Percentiles rank a stretch among this genome's conserved stretches.
These are phyloP conservation scores for Polyergus mexicanus DNA, from an alignment of 1,140 invertebrate genomes.

Conservation along the genomic window DNA sequence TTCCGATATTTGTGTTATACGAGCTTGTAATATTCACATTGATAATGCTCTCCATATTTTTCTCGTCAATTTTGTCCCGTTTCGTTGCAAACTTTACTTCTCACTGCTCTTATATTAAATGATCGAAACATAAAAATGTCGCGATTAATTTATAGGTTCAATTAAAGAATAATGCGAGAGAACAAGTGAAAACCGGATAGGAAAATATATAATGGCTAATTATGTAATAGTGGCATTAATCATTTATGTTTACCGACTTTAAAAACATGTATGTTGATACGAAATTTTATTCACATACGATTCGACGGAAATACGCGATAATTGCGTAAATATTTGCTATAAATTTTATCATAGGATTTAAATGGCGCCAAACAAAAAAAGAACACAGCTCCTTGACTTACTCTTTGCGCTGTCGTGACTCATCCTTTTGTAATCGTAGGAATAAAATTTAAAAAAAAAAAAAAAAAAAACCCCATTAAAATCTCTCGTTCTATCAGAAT, in stretches of 20 bases:
- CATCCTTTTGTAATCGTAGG: slow-evolving; percentile 2
- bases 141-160: slow-evolving; percentile 18
- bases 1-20: background rate
- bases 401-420: slow-evolving; percentile 34
- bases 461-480: background rate
- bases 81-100: background rate
- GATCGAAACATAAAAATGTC: background rate
- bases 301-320: slow-evolving; percentile 50
- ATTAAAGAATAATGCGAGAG: background rate
- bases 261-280: slow-evolving; percentile 48
- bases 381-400: slow-evolving; percentile 26
- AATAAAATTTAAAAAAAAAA: background rate
- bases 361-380: slow-evolving; percentile 49
- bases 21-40: background rate
- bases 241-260: slow-evolving; percentile 32
- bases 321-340: slow-evolving; percentile 69
- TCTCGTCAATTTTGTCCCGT: background rate
- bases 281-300: background rate
- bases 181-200: background rate
- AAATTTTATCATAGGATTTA: slow-evolving; percentile 54
- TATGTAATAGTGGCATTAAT: slow-evolving; percentile 44
- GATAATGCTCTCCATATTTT: background rate
- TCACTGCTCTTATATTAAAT: background rate
- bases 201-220: slow-evolving; percentile 42
- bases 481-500: background rate